Evolutionary conservation across 2,888 invertebrate species (phyloP), one percentile per base, ranked within the genome.

Genomic region (Ichneumoninae sp.): DNA sequence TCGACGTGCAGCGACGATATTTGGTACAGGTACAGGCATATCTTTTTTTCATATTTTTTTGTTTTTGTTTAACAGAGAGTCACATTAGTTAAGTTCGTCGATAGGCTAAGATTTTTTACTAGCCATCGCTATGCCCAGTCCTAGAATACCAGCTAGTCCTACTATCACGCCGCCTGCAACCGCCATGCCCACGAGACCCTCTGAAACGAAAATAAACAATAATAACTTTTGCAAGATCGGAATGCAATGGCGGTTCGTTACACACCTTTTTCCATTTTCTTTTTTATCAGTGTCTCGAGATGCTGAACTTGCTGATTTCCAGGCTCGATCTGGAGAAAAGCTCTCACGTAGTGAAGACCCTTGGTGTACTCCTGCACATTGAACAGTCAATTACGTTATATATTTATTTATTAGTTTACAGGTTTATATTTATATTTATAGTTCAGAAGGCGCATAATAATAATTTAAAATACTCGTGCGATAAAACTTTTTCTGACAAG

Each of bases 81-180:
- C 71, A 68, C 10, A 71, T 75, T 30, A 47, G 33, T 26, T 63
- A 16, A 26, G n/a, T 19, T 74, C 63, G 19, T 10, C 71, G 54
- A 44, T 78, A 63, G 85, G 87, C 86, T 88, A 87, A 85, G 85
- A 87, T 86, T 82, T 88, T 93, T 95, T 95, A 82, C 82, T 85
- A 40, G 96, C 95, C 89, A 98, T 95, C 74, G 98, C 97, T 88
- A 98, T 95, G 83, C 97, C 98, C 30, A 98, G 95, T 57, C 98
- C 98, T 30, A 98, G 95, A 74, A 98, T 95, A 78, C 97, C 97
- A 74, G 98, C 98, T 74, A 97, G 93, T 10, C 97, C 98, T 60
- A 98, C 94, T 81, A 97, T 96, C n/a, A 97, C 97, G 87, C 98
- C 98, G 87, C 98, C 97, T 73, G 98, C 97, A 83, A 98, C 96